A percentile compares a stretch with the other conserved stretches of the same genome.
Evolutionary conservation across 1,140 invertebrate genomes (phyloP).

Genomic region (Akabosia matsudoensis): DNA sequence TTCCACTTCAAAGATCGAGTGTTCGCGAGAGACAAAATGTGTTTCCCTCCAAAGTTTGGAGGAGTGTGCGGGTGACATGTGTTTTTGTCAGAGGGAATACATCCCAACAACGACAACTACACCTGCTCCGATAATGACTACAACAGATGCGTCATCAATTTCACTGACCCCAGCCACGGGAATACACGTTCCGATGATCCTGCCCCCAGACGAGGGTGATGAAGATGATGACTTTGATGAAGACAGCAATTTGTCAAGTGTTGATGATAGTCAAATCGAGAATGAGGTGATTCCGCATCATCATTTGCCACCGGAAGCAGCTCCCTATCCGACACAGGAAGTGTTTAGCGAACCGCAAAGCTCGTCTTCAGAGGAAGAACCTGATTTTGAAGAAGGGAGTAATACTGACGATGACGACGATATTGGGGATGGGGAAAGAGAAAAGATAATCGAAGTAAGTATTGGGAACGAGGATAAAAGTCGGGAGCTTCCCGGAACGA

Average conservation of each 20-base stretch:
- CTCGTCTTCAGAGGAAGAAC: not conserved
- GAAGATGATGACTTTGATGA: not conserved
- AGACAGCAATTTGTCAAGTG: not conserved
- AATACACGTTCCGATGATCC: not conserved
- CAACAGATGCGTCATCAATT: not conserved
- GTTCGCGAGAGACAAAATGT: not conserved
- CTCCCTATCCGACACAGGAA: not conserved
- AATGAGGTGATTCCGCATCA: not conserved
- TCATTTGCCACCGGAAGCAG: not conserved
- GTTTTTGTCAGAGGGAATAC: slow-evolving; percentile 1
- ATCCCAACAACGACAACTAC: not conserved
- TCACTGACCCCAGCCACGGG: not conserved
- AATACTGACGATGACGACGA: not conserved
- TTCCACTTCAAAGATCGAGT: not conserved
- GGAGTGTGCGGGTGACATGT: not conserved
- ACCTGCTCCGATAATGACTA: not conserved
- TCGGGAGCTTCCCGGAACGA: not conserved
- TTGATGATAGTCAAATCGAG: not conserved
- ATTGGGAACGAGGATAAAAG: not conserved
- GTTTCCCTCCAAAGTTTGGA: not conserved
- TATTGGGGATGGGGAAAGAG: not conserved
- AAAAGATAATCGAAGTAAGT: not conserved
- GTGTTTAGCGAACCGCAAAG: not conserved
- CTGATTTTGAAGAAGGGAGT: not conserved
- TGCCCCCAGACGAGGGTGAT: not conserved